phyloP scores from a whole-genome alignment of 1,140 invertebrate species.

The Ceratosolen fusciceps region DNA sequence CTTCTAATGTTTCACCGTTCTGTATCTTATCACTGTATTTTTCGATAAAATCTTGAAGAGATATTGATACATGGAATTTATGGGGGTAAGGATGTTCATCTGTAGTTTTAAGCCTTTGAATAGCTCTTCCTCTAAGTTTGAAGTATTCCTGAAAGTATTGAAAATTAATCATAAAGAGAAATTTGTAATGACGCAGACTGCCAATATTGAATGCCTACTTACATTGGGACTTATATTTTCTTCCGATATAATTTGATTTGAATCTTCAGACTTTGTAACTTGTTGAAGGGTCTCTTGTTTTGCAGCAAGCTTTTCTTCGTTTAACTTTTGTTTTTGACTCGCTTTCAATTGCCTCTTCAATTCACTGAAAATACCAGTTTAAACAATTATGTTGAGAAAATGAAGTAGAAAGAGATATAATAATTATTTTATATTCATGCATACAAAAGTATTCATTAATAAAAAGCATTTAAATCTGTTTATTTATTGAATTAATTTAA shows the following conservation, averaged over 20 bases:
- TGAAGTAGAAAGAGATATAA: too few species aligned
- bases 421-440: too few species aligned
- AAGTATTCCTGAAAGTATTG: slow-evolving; percentile 83
- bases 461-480: too few species aligned
- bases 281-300: slow-evolving; percentile 57
- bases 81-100: slow-evolving; percentile 97
- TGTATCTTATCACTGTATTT: slow-evolving; percentile 80
- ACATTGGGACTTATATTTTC: slow-evolving; percentile 94
- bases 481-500: too few species aligned
- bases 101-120: slow-evolving; percentile 83
- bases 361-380: slow-evolving; percentile 80
- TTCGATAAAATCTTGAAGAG: slow-evolving; percentile 90
- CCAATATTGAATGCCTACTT: slow-evolving; percentile 47
- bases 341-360: slow-evolving; percentile 91
- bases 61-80: slow-evolving; percentile 95
- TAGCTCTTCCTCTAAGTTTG: slow-evolving; percentile 82
- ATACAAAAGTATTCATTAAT: too few species aligned
- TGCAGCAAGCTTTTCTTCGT: slow-evolving; percentile 84
- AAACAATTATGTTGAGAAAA: too few species aligned
- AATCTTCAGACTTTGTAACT: slow-evolving; percentile 54
- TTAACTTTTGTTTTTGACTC: slow-evolving; percentile 94
- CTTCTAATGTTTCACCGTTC: slow-evolving; percentile 85
- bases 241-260: slow-evolving; percentile 73
- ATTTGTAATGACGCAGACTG: not conserved
- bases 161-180: not conserved